Conservation (phyloP, 2,113 vertebrate species). For the Oryzias javanicus region DNA sequence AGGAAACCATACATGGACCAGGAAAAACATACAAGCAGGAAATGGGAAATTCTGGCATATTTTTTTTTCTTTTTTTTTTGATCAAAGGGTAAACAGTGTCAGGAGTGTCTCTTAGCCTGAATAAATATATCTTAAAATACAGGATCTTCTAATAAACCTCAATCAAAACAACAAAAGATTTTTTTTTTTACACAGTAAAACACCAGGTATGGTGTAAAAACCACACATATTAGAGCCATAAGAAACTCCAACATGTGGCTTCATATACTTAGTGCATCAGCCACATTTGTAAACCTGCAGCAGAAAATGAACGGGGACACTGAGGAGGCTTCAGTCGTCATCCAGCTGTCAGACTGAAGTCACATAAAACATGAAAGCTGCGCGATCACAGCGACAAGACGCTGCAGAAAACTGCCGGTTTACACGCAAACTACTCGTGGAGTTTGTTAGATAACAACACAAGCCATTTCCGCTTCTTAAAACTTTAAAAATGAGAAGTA, state of each 20-base stretch:
- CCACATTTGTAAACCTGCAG: conserved; percentile 35
- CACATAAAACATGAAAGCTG: conserved; percentile 11
- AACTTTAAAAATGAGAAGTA: no score
- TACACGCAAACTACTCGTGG: no score
- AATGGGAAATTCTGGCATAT: conserved; percentile 29
- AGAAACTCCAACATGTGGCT: conserved; percentile 47
- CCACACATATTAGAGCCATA: conserved; percentile 1
- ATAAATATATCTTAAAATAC: not conserved
- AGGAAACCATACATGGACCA: conserved; percentile 18
- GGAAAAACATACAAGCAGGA: not conserved
- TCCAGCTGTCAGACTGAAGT: conserved; percentile 22
- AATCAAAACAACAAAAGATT: not conserved
- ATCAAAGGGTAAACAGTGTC: conserved; percentile 5
- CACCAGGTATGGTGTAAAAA: not conserved
- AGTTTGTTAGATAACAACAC: no score
- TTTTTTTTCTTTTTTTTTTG: conserved; percentile 21
- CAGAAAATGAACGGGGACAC: not conserved
- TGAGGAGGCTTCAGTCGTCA: conserved; percentile 22
- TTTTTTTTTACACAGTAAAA: not conserved
- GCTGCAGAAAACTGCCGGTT: no score
- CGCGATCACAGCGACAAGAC: not conserved
- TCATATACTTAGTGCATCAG: conserved; percentile 68
- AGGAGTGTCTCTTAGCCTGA: not conserved
- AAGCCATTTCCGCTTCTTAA: no score
- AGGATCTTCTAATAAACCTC: not conserved